Evolutionary conservation across 2,797 vertebrate species (phyloP), one percentile per base, ranked within the genome.

Genomic region (Loriculus beryllinus): DNA sequence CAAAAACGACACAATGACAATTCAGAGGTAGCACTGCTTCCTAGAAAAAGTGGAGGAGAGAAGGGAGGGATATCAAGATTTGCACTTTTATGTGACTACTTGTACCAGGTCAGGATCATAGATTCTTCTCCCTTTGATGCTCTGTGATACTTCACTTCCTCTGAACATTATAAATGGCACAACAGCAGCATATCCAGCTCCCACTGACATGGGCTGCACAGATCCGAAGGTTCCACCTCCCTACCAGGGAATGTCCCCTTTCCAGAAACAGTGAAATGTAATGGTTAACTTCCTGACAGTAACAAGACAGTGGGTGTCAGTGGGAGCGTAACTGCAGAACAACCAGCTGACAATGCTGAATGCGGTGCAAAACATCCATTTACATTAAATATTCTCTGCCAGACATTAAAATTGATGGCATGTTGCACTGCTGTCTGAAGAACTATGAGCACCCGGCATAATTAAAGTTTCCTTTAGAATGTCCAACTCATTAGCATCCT

Each of bases 291-390:
- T 60, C 78, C 88, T 37, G 64, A 18, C 16, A 40, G 57, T 4
- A 45, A 59, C 0, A 4, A 77, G 64, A 60, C 13, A 6, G 10
- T 0, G 0, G 47, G 33, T 4, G 12, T 6, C 49, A 72, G 43
- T 5, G 28, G 7, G 20, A 87, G 56, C 0, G 0, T 1, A 54
- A 84, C 37, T 45, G 39, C 45, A 39, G 48, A 45, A 77, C 42
- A 49, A 35, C 12, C 62, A 86, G 92, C 48, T 6, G 60, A 60
- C 25, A 74, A 10, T 2, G 33, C 52, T 65, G 42, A 81, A 49
- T 12, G 76, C 35, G 29, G 54, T 15, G 70, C 56, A 33, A 17
- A 90, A 71, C 81, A 92, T 26, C 78, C 31, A 22, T 15, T 69
- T 39, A 35, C 68, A 77, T 37, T 29, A 45, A 70, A 29, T 57